A percentile compares a stretch with the other conserved stretches of the same genome.
Evolutionary conservation across 1,140 invertebrate genomes (phyloP).

Genomic region (Lepidurus arcticus): DNA sequence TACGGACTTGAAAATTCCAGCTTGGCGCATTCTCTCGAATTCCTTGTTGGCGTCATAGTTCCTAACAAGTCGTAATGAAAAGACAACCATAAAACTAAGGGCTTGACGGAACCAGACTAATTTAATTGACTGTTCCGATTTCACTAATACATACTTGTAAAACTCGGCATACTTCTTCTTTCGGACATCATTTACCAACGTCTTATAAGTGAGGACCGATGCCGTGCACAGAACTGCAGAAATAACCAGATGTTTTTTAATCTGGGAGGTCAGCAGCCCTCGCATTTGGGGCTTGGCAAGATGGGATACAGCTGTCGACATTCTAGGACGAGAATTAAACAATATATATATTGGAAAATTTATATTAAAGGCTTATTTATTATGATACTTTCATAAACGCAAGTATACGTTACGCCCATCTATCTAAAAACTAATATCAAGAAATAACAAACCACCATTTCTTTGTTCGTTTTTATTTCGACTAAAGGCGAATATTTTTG

Average conservation of each 20-base stretch:
- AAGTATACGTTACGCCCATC: too few relatives aligned
- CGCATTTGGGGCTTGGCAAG: conserved; percentile 50
- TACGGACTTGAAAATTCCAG: conserved; percentile 47
- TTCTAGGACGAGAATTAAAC: neutral
- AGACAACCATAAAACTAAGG: neutral
- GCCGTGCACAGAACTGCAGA: conserved; percentile 45
- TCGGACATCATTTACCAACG: conserved; percentile 49
- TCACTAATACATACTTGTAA: conserved; percentile 52
- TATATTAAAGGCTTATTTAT: neutral
- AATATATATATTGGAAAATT: too few relatives aligned
- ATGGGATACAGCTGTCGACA: conserved; percentile 30
- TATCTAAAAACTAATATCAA: too few relatives aligned
- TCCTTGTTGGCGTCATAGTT: conserved; percentile 47
- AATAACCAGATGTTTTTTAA: conserved; percentile 52
- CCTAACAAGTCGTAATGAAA: conserved; percentile 43
- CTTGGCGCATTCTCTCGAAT: conserved; percentile 47
- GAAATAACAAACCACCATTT: too few relatives aligned
- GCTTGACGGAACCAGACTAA: neutral
- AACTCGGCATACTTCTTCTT: conserved; percentile 59
- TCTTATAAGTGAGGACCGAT: conserved; percentile 48
- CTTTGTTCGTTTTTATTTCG: too few relatives aligned
- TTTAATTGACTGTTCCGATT: neutral
- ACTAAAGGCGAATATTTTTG: too few relatives aligned
- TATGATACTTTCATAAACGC: too few relatives aligned
- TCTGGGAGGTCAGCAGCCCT: conserved; percentile 51